Percentiles rank a stretch among this genome's conserved stretches.
phyloP scores from a whole-genome alignment of 2,797 vertebrate species.

The Melopsittacus undulatus region DNA sequence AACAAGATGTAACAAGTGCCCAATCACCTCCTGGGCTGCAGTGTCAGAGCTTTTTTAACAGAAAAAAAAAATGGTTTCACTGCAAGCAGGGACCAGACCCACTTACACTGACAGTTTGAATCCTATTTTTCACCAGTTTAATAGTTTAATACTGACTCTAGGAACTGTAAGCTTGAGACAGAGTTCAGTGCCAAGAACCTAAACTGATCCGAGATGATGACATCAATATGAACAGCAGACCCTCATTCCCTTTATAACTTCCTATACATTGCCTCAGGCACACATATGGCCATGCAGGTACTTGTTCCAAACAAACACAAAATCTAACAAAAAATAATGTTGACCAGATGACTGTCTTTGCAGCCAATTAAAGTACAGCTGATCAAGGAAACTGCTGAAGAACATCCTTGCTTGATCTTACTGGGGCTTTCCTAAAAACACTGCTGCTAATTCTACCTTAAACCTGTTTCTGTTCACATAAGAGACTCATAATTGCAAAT shows the following conservation, averaged over 20 bases:
- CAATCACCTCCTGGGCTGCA: neutral
- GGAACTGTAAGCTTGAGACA: neutral
- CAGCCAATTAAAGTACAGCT: neutral
- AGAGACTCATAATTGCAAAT: neutral
- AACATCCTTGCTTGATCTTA: neutral
- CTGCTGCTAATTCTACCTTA: neutral
- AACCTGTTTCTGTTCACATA: neutral
- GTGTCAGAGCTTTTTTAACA: neutral
- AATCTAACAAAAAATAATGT: neutral
- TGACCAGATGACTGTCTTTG: neutral
- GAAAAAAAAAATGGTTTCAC: neutral
- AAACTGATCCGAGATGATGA: neutral
- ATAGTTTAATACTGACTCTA: neutral
- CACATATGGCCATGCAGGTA: neutral
- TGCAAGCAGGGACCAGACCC: neutral
- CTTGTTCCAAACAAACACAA: neutral
- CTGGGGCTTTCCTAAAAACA: neutral
- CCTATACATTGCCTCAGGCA: neutral
- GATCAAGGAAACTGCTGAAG: neutral
- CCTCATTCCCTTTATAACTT: neutral
- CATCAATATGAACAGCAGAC: conserved; percentile 2
- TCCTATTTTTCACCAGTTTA: neutral
- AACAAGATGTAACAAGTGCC: neutral
- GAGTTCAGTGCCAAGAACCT: neutral
- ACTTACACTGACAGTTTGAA: neutral